Evolutionary conservation across 2,797 vertebrate species (phyloP).

Genomic region (Acanthurus leucopareius): DNA sequence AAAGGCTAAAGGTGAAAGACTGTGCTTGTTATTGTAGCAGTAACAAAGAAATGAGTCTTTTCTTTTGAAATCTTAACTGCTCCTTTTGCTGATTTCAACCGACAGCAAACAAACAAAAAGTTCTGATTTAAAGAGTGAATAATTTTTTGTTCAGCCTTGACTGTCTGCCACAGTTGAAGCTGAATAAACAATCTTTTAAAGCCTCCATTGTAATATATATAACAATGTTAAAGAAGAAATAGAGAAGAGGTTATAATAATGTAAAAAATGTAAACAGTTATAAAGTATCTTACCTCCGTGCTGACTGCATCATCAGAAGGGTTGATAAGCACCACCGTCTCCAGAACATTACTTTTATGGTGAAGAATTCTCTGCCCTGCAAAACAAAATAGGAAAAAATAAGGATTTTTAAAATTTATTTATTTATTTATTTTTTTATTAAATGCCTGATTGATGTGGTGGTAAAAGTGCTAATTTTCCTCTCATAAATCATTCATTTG

Average conservation of each 20-base stretch:
- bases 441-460: neutral
- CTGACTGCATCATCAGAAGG: slow-evolving; percentile 98
- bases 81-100: slow-evolving; percentile 9
- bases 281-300: slow-evolving; percentile 87
- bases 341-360: slow-evolving; percentile 95
- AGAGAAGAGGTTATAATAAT: neutral
- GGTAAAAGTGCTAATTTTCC: neutral
- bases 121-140: slow-evolving; percentile 10
- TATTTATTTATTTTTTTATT: neutral
- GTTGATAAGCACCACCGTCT: slow-evolving; percentile 98
- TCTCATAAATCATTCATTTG: neutral
- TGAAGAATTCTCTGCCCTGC: slow-evolving; percentile 98
- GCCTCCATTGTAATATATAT: slow-evolving; percentile 16
- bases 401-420: too few species aligned
- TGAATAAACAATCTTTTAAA: slow-evolving; percentile 35
- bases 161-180: neutral
- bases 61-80: slow-evolving; percentile 33
- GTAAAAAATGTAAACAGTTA: neutral
- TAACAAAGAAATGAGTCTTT: slow-evolving; percentile 21
- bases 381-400: slow-evolving; percentile 40
- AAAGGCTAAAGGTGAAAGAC: slow-evolving; percentile 9
- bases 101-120: slow-evolving; percentile 10
- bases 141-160: neutral
- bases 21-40: slow-evolving; percentile 21
- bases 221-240: slow-evolving; percentile 2